Conservation (phyloP, 2,888 invertebrate species). For the Azorinus chamasolen region DNA sequence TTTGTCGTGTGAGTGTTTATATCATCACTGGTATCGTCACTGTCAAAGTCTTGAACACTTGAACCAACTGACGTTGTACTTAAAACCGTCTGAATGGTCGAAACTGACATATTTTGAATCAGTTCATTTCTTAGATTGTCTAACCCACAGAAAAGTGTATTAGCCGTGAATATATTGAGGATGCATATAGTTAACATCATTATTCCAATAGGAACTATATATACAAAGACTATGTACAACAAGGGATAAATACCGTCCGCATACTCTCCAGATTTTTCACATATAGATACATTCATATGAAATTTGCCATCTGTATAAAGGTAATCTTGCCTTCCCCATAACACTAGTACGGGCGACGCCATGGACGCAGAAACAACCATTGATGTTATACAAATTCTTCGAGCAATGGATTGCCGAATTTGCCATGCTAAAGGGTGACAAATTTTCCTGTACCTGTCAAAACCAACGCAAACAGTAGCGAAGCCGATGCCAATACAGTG, state of each 20-base stretch:
- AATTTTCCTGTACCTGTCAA: slow-evolving; percentile 56
- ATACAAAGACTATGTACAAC: slow-evolving; percentile 40
- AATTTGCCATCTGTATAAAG: slow-evolving; percentile 8
- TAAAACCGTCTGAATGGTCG: too few relatives aligned
- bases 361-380: slow-evolving; percentile 26
- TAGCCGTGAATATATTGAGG: slow-evolving; percentile 43
- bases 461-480: slow-evolving; percentile 41
- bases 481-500: slow-evolving; percentile 36
- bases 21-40: too few relatives aligned
- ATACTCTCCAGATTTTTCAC: slow-evolving; percentile 41
- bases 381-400: slow-evolving; percentile 24
- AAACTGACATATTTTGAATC: too few relatives aligned
- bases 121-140: too few relatives aligned
- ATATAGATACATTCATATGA: slow-evolving; percentile 45
- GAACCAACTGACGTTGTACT: too few relatives aligned
- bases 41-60: too few relatives aligned
- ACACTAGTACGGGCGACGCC: slow-evolving; percentile 34
- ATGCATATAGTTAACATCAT: slow-evolving; percentile 38
- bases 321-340: slow-evolving; percentile 59
- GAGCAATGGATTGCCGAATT: slow-evolving; percentile 43
- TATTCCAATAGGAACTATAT: slow-evolving; percentile 36
- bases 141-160: slow-evolving; percentile 32
- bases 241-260: slow-evolving; percentile 35
- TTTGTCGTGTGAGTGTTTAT: too few relatives aligned
- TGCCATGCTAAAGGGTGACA: slow-evolving; percentile 51